Base-by-base conservation (phyloP, 2,888 invertebrate genomes). In the Girardia tigrina region DNA sequence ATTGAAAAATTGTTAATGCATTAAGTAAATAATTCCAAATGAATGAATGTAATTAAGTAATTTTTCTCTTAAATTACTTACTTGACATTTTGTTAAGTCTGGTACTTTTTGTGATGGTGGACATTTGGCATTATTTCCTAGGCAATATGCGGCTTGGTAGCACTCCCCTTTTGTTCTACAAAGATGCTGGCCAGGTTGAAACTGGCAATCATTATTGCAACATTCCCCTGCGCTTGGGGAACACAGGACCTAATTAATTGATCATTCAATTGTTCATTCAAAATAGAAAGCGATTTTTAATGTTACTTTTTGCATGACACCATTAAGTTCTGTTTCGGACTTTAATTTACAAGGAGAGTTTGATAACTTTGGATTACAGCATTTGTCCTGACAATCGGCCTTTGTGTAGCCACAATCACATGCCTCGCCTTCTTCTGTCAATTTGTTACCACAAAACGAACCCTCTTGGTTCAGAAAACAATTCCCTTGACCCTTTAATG, bases 401-500 rank as follows among this genome's bases (percentile, higher is more conserved):
- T 90, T 89, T 80, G 91, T 90, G 83, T 93, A 97, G 76, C 98
- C 98, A 84, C 97, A 98, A 84, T 99, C 98, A 83, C 98, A 99
- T 85, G 97, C 92, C 85, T 99, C 98, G 72, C 92, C 94, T 28
- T 90, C 90, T 84, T 99, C 98, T 0, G 94, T 93, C 81, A 99
- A 94, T 86, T 94, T 94, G 86, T 99, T 99, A 75, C 98, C 98
- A 85, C 98, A 99, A 88, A 97, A 98, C 28, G 97, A 93, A 76
- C 90, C 90, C 84, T 92, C 91, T 23, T 92, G 91, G 82, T 92
- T 94, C 91, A 85, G 82, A 29, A 77, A 75, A 76, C 77, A 78
- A 72, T 69, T 78, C 2, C 0, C 0, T 29, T 73, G 70, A 28
- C 77, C 73, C 78, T 28, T 26, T 26, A 12, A 56, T 16, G 16